Base-by-base conservation (phyloP, 1,140 invertebrate genomes). In the Brachionus koreanus region DNA sequence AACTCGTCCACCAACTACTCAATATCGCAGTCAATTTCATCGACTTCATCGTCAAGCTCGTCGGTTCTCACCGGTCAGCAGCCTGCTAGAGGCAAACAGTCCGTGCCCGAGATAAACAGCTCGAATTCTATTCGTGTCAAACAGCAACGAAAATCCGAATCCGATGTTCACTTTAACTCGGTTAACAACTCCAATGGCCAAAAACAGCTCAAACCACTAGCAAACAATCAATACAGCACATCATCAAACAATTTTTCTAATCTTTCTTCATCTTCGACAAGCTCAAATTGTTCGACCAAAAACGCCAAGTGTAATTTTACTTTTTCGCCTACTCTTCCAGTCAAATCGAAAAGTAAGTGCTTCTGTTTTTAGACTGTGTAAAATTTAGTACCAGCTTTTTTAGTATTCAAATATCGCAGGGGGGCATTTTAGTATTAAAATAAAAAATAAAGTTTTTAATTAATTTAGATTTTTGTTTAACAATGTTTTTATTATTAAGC, bases 121-220 rank as follows among this genome's bases (percentile, higher is more conserved):
- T 65, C 63, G 63, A 39, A 19, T n/a, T 39, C 65, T 7, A 16
- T 69, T 1, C 37, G 69, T 19, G 69, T 46, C 42, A 74, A 74
- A 74, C 69, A 74, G n/a, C 69, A 74, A 33, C 37, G 69, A 23
- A 74, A 74, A 19, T 74, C 69, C 42, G 69, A 74, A 19, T 74
- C 69, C 7, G 69, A 74, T 46, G 69, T 74, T 19, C 69, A 74
- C 23, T 46, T 74, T 9, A 74, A 74, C 39, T 46, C 69, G 25
- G 42, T 74, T n/a, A 74, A 74, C 43, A 49, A 1, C 42, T 43
- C 16, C 43, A 35, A 39, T 19, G n/a, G 33, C 1, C 25, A 5
- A 0, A 39, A 39, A 39, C 16, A 39, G 37, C 33, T 72, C 35
- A 72, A 39, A 12, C 67, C 33, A 0, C 7, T 39, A 5, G 5